These are phyloP conservation scores for Mus spretus DNA, from an alignment of 2,797 vertebrate genomes.

Conservation along the genomic window DNA sequence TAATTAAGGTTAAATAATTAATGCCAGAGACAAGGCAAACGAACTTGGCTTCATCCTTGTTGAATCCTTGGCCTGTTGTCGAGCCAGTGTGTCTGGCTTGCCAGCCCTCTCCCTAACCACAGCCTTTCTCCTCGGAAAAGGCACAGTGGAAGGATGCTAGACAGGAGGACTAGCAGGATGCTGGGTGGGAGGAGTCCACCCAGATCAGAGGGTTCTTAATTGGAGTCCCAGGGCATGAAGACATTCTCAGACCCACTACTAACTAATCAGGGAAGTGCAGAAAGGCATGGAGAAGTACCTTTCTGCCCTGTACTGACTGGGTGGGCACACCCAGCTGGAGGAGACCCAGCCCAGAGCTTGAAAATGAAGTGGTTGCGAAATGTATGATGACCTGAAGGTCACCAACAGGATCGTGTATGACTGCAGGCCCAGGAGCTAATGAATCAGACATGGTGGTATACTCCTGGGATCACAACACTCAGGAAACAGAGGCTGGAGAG, in stretches of 20 bases:
- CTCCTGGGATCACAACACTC: neutral
- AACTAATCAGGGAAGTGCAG: conserved; percentile 39
- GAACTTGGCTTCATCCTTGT: neutral
- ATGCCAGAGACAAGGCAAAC: neutral
- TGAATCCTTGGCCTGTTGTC: neutral
- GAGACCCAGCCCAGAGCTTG: neutral
- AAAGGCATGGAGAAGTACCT: accelerated
- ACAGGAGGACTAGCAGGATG: neutral
- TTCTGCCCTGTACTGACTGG: neutral
- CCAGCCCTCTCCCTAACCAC: neutral
- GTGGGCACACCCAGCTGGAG: neutral
- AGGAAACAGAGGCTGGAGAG: neutral
- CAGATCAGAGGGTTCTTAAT: neutral
- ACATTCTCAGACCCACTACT: neutral
- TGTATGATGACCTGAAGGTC: neutral
- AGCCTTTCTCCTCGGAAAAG: neutral
- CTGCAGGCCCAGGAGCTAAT: neutral
- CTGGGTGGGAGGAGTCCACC: neutral
- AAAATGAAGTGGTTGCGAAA: neutral
- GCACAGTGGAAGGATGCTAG: neutral
- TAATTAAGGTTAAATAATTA: conserved; percentile 15
- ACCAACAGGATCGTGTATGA: no score
- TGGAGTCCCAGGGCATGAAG: neutral
- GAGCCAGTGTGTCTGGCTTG: accelerated
- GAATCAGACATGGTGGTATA: neutral